Percentiles rank a stretch among this genome's conserved stretches.
Evolutionary conservation across 2,797 vertebrate genomes (phyloP).

Genomic region (Labeo calbasu): DNA sequence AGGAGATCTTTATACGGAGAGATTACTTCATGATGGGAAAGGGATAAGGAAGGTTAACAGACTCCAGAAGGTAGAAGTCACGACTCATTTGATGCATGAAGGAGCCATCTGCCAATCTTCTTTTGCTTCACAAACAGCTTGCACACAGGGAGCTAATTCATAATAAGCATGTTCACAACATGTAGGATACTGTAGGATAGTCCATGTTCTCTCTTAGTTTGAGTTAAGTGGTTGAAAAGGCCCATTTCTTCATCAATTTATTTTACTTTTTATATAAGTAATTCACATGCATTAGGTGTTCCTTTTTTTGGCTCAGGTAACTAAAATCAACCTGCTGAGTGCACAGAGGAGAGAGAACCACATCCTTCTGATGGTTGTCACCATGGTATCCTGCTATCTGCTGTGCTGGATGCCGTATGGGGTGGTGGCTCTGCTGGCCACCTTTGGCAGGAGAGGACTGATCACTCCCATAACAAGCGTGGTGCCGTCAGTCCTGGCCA

Average conservation of each 20-base stretch:
- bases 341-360: conserved; percentile 76
- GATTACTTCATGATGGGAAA: neutral
- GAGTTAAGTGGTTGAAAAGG: neutral
- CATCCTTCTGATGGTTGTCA: conserved; percentile 76
- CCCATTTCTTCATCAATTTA: neutral
- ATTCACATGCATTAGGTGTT: neutral
- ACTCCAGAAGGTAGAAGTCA: neutral
- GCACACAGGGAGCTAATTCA: conserved; percentile 9
- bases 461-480: conserved; percentile 74
- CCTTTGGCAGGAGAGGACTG: conserved; percentile 72
- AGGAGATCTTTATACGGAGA: conserved; percentile 10
- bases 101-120: conserved; percentile 1
- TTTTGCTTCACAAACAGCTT: neutral
- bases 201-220: neutral
- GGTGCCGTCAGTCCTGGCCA: conserved; percentile 80
- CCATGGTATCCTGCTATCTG: conserved; percentile 84
- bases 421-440: conserved; percentile 75
- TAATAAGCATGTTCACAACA: too few species aligned
- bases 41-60: conserved; percentile 13
- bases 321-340: conserved; percentile 71
- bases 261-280: too few species aligned
- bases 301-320: conserved; percentile 61
- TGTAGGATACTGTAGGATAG: neutral
- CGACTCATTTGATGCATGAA: neutral
- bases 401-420: conserved; percentile 85